A percentile compares a stretch with the other conserved stretches of the same genome.
Evolutionary conservation across 2,888 invertebrate species (phyloP).

Genomic region (Coenonympha arcania): DNA sequence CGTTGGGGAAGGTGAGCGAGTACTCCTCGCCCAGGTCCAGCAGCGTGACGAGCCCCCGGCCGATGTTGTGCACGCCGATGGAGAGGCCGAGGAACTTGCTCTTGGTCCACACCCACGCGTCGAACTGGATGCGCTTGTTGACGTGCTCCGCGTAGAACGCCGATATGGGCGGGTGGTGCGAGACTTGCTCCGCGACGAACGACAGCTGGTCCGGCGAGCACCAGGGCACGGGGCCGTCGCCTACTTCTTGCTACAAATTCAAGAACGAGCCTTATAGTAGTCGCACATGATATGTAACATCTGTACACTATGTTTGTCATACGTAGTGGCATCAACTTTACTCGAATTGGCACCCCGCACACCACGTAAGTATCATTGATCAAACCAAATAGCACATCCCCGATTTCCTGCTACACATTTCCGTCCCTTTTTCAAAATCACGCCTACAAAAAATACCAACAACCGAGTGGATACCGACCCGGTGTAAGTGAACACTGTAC

Average conservation of each 20-base stretch:
- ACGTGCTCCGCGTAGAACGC: constrained; percentile 99
- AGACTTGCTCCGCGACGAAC: constrained; percentile 98
- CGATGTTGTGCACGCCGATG: constrained; percentile 98
- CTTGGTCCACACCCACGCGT: constrained; percentile 99
- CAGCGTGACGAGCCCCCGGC: constrained; percentile 92
- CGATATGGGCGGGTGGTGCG: constrained; percentile 99
- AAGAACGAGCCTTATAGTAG: no score
- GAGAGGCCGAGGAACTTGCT: constrained; percentile 99
- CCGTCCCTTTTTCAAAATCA: no score
- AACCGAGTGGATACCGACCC: no score
- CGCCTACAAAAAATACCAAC: no score
- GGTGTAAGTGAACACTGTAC: no score
- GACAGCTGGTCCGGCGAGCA: constrained; percentile 88
- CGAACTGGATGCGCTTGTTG: constrained; percentile 92
- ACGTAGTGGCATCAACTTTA: no score
- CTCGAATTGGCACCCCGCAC: no score
- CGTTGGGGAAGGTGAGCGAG: constrained; percentile 96
- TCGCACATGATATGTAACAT: no score
- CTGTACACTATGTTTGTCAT: no score
- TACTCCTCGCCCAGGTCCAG: constrained; percentile 95
- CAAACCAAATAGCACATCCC: no score
- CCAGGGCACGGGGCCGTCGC: constrained; percentile 94
- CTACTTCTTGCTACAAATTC: constrained; percentile 72
- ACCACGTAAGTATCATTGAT: no score
- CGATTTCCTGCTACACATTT: no score